Base-by-base conservation (phyloP, 2,113 vertebrate genomes). In the Xenopus laevis region DNA sequence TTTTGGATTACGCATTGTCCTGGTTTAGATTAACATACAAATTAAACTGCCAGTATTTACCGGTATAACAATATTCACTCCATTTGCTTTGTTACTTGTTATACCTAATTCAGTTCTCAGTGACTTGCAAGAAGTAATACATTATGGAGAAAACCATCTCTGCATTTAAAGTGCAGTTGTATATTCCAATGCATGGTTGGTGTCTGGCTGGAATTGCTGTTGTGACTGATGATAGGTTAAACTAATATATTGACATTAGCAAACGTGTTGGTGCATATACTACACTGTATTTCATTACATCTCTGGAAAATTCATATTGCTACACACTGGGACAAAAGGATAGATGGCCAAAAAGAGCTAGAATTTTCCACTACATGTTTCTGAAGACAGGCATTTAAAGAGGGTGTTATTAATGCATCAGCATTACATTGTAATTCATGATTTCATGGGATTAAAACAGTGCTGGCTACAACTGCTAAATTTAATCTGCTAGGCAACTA, bases 341-440 rank as follows among this genome's bases (percentile, higher is more conserved):
- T 81, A 86, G 84, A 84, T 86, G 83, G 83, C 78, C 83, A 79
- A 77, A 83, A 86, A 80, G 40, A 81, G 71, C 27, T 85, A 82
- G 89, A 85, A 83, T 82, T 79, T 79, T 85, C 79, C 61, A 71
- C 82, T 83, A 74, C 55, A 17, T 80, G 81, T 80, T 83, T 85
- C 46, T 78, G 72, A 40, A 78, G 82, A 82, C 71, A 76, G 65
- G 64, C 83, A 71, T 81, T 81, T 63, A 79, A 82, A 79, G 2
- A 5, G 33, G 33, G 33, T 40, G 33, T 40, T 40, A 40, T 40
- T 40, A 40, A 40, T 40, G 33, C 6, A 7, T 40, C 8, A 9
- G 33, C 33, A 40, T 40, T 40, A 40, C 33, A 7, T 7, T 40
- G 33, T 40, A 40, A 40, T 40, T 40, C 33, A 40, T 40, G 33